phyloP scores from a whole-genome alignment of 2,113 vertebrate genomes.

The Hippocampus comes region DNA sequence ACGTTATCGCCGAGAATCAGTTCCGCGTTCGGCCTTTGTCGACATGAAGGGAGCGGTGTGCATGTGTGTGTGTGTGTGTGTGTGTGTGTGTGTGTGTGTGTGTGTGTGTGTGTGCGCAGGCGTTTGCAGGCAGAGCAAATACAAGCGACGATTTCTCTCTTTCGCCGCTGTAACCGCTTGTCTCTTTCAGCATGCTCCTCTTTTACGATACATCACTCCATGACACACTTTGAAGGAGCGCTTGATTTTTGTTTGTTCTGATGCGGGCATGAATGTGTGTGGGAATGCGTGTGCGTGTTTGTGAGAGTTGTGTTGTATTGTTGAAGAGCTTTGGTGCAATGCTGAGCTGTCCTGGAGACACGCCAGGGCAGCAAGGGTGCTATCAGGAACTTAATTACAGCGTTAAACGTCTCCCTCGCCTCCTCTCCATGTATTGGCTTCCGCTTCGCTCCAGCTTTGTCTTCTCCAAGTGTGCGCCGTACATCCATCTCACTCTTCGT shows the following conservation, averaged over 20 bases:
- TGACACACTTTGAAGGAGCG: slow-evolving; percentile 49
- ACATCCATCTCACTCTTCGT: slow-evolving; percentile 5
- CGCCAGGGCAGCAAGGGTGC: slow-evolving; percentile 63
- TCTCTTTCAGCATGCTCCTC: slow-evolving; percentile 34
- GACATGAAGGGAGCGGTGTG: slow-evolving; percentile 9
- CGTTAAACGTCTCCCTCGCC: slow-evolving; percentile 63
- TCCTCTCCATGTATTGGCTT: slow-evolving; percentile 38
- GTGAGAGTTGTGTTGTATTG: slow-evolving; percentile 13
- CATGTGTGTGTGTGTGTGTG: no score
- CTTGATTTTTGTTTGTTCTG: slow-evolving; percentile 48
- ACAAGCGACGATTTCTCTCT: slow-evolving; percentile 44
- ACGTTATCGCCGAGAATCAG: neutral
- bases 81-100: slow-evolving; percentile 9
- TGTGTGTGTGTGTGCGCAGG: slow-evolving; percentile 27
- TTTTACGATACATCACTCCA: neutral
- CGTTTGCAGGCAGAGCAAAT: slow-evolving; percentile 11
- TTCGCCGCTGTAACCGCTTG: slow-evolving; percentile 45
- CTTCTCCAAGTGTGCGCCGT: slow-evolving; percentile 17
- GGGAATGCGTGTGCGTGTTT: slow-evolving; percentile 1
- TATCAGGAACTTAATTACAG: slow-evolving; percentile 72
- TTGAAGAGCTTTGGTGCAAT: slow-evolving; percentile 49
- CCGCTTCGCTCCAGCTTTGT: slow-evolving; percentile 19
- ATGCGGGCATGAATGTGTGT: slow-evolving; percentile 23
- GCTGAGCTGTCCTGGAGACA: slow-evolving; percentile 63
- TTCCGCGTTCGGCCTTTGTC: neutral